Conservation (phyloP, 1,140 invertebrate species). For the Geopemphigus sp. region DNA sequence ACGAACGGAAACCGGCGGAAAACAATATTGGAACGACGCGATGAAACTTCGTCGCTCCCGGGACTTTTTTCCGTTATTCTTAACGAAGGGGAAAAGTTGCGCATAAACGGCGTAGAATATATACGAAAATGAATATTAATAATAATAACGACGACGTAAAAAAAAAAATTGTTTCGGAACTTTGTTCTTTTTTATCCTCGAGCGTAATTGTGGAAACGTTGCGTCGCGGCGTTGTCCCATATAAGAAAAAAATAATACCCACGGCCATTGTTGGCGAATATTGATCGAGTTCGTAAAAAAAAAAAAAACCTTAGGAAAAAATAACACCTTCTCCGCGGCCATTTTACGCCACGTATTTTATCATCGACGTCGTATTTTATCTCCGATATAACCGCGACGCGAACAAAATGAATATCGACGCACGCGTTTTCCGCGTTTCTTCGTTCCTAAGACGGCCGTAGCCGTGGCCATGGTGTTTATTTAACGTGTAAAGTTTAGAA, state of each 20-base stretch:
- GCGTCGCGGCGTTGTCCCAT: not conserved
- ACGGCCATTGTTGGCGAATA: constrained; percentile 22
- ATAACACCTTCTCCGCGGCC: not conserved
- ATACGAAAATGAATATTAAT: constrained; percentile 46
- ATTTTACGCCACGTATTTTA: constrained; percentile 4
- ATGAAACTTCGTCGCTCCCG: constrained; percentile 45
- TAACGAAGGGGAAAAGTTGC: constrained; percentile 40
- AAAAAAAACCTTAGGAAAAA: not conserved
- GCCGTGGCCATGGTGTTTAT: too few species aligned
- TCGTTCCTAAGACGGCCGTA: too few species aligned
- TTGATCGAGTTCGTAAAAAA: constrained; percentile 24
- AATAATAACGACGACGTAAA: constrained; percentile 35
- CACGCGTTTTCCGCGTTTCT: too few species aligned
- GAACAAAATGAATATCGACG: too few species aligned
- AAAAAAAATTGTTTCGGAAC: constrained; percentile 30
- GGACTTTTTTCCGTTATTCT: constrained; percentile 30
- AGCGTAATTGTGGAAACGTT: constrained; percentile 42
- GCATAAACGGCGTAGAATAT: constrained; percentile 26
- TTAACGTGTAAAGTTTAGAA: not conserved
- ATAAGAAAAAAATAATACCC: constrained; percentile 37
- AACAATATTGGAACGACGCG: constrained; percentile 38
- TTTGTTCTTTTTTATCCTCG: constrained; percentile 31
- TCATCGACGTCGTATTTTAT: constrained; percentile 9
- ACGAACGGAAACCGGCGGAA: constrained; percentile 37
- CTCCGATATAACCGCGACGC: not conserved